phyloP scores from a whole-genome alignment of 1,140 invertebrate genomes.

The Orchestia grillus region DNA sequence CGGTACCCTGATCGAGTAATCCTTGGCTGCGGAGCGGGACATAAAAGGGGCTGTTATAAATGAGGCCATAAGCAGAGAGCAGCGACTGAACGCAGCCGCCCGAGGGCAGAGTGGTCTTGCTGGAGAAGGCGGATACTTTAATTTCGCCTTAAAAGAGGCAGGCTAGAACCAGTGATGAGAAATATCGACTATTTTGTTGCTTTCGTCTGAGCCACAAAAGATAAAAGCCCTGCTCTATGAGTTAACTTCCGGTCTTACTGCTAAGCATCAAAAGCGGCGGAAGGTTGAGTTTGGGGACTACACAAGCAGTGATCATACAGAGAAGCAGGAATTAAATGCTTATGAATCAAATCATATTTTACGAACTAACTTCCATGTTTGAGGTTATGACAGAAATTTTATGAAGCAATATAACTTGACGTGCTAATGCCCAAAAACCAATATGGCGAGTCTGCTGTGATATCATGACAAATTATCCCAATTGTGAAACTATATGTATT shows the following conservation, averaged over 20 bases:
- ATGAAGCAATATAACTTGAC: no score
- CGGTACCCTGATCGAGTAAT: neutral
- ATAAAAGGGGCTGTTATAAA: neutral
- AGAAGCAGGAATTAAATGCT: no score
- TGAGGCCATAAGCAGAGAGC: neutral
- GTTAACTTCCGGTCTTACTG: neutral
- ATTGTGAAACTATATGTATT: no score
- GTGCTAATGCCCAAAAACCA: no score
- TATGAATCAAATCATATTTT: no score
- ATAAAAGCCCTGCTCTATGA: neutral
- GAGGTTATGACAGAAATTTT: no score
- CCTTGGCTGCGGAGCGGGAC: neutral
- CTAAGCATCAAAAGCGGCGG: neutral
- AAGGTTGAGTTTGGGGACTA: no score
- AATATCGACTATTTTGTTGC: neutral
- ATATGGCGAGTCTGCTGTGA: no score
- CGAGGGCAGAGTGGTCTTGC: neutral
- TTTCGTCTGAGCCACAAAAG: neutral
- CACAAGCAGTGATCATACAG: no score
- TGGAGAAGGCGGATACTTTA: neutral
- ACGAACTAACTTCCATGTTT: no score
- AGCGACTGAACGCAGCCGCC: no score
- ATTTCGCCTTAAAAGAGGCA: neutral
- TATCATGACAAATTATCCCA: no score
- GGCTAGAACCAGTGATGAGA: neutral